Evolutionary conservation across 2,797 vertebrate genomes (phyloP).

Genomic region (Microcaecilia unicolor): DNA sequence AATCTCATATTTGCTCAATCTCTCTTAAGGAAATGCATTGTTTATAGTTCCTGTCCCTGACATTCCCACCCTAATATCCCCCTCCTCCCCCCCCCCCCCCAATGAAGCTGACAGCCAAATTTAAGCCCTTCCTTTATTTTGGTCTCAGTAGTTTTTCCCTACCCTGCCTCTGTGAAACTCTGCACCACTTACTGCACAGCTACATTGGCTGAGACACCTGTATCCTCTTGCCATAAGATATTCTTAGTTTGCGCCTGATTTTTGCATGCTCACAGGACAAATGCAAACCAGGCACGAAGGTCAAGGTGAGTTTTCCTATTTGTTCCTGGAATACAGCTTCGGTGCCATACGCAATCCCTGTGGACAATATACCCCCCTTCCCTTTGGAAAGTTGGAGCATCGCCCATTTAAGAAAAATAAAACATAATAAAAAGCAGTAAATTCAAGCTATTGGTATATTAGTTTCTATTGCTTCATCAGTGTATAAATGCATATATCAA

Average conservation of each 20-base stretch:
- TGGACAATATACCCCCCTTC: conserved; percentile 43
- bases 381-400: conserved; percentile 43
- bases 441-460: conserved; percentile 53
- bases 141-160: background rate
- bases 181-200: conserved; percentile 53
- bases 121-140: no score
- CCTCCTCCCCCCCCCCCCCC: no score
- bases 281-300: conserved; percentile 32
- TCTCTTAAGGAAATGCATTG: conserved; percentile 46
- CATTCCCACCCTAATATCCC: no score
- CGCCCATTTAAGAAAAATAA: conserved; percentile 32
- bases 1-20: conserved; percentile 33
- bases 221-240: conserved; percentile 39
- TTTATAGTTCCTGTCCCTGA: conserved; percentile 30
- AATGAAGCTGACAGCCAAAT: no score
- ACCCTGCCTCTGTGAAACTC: conserved; percentile 42
- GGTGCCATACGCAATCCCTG: conserved; percentile 51
- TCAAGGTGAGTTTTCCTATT: conserved; percentile 34
- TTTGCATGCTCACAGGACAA: conserved; percentile 40
- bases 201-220: conserved; percentile 44
- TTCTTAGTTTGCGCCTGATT: conserved; percentile 40
- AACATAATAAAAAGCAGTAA: conserved; percentile 48
- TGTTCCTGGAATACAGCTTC: conserved; percentile 40
- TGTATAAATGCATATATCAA: conserved; percentile 56
- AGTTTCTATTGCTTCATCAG: conserved; percentile 63